Evolutionary conservation across 2,113 vertebrate species (phyloP).

Genomic region (Gallinago paraguaiae): DNA sequence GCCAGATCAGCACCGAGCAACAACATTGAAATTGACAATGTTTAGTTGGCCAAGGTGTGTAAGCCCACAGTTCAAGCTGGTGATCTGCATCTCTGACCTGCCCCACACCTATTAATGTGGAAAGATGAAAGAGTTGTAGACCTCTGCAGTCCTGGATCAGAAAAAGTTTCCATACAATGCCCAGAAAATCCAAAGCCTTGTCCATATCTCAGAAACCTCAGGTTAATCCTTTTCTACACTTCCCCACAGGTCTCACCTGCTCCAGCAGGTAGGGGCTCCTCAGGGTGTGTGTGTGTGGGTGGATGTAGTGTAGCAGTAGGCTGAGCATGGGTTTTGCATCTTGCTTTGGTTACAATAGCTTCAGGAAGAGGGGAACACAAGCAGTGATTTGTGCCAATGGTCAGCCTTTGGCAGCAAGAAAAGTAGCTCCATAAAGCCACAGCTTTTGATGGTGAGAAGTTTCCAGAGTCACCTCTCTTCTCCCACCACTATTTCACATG

Average conservation of each 20-base stretch:
- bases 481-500: not conserved
- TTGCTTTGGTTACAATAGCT: fast-evolving
- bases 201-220: not conserved
- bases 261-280: fast-evolving
- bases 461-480: not conserved
- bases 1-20: not conserved
- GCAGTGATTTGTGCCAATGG: not conserved
- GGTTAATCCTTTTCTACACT: not conserved
- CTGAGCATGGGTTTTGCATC: not conserved
- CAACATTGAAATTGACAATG: not conserved
- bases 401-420: not conserved
- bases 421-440: not conserved
- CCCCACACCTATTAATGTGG: not conserved
- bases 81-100: not conserved
- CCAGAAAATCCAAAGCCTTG: not conserved
- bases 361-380: not conserved
- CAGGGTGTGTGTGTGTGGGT: fast-evolving
- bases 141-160: not conserved
- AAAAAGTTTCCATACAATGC: not conserved
- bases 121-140: not conserved
- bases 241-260: not conserved
- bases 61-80: not conserved
- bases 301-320: too few relatives aligned
- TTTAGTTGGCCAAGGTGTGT: not conserved
- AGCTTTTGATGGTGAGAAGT: not conserved